Percentiles rank a stretch among this genome's conserved stretches.
phyloP scores from a whole-genome alignment of 64 coral and sea anemone genomes.

The Stichodactyla helianthus region DNA sequence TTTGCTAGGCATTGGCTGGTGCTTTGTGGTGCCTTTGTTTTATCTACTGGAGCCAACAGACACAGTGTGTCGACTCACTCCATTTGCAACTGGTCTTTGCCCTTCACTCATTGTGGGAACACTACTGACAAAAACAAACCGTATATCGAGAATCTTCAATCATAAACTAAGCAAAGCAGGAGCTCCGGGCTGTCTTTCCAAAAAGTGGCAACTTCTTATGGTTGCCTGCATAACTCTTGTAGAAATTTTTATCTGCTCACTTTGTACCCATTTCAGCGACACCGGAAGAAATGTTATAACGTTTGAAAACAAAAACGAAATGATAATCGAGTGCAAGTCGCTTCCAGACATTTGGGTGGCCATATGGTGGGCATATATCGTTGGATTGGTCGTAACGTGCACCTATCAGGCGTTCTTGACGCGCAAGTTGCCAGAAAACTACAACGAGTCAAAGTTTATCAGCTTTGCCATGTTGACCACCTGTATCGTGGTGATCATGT shows the following conservation, averaged over 20 bases:
- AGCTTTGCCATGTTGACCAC: constrained; percentile 83
- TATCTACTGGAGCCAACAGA: constrained; percentile 62
- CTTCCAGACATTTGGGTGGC: constrained; percentile 50
- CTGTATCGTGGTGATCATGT: constrained; percentile 75
- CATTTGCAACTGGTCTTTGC: constrained; percentile 57
- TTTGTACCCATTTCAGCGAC: constrained; percentile 24
- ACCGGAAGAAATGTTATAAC: constrained; percentile 45
- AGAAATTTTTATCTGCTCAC: constrained; percentile 52
- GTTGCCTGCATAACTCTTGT: constrained; percentile 55
- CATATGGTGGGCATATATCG: constrained; percentile 79
- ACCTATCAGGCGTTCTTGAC: constrained; percentile 79
- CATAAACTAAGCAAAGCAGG: constrained; percentile 71
- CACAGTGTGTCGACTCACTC: constrained; percentile 42
- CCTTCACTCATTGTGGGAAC: constrained; percentile 77
- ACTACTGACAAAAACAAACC: constrained; percentile 73
- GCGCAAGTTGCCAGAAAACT: constrained; percentile 76
- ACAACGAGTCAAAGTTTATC: constrained; percentile 88
- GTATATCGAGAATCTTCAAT: constrained; percentile 82
- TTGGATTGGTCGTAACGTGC: constrained; percentile 55
- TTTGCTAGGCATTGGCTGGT: constrained; percentile 68
- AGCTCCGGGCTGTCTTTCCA: constrained; percentile 61
- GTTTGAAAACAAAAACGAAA: constrained; percentile 62
- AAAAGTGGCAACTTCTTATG: constrained; percentile 72
- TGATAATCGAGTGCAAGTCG: constrained; percentile 54
- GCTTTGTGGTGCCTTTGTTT: constrained; percentile 53